Conservation (phyloP, 2,113 vertebrate genomes). For the Laticauda colubrina region DNA sequence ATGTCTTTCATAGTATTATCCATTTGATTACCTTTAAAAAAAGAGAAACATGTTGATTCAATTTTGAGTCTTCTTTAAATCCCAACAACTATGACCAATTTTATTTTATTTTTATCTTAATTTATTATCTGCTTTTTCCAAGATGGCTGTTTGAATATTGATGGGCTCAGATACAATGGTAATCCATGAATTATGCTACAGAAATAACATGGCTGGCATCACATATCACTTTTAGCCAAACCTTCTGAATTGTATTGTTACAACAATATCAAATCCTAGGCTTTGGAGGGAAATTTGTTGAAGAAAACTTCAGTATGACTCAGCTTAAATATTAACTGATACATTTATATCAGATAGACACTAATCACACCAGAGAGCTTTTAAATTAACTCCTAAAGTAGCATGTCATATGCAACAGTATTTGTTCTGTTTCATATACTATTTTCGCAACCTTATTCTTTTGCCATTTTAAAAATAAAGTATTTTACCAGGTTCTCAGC, state of each 20-base stretch:
- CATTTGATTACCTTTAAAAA: slow-evolving; percentile 76
- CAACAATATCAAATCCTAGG: neutral
- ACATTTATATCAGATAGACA: neutral
- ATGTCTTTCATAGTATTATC: slow-evolving; percentile 76
- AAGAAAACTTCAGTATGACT: neutral
- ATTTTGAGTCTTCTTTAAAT: neutral
- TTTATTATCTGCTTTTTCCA: neutral
- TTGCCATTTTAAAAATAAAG: neutral
- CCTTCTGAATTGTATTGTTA: neutral
- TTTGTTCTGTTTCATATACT: neutral
- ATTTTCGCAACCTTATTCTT: neutral
- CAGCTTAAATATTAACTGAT: neutral
- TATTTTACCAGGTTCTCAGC: neutral
- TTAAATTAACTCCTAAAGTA: neutral
- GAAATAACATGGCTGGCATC: neutral
- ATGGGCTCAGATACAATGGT: neutral
- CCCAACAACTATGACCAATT: neutral
- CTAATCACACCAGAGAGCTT: neutral
- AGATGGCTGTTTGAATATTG: neutral
- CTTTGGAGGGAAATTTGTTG: neutral
- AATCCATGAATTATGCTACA: neutral
- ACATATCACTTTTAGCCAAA: neutral
- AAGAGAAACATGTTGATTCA: neutral
- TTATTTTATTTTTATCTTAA: neutral
- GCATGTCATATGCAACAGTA: neutral